Evolutionary conservation across 2,888 invertebrate species (phyloP), one percentile per base, ranked within the genome.

Genomic region (Trachelus tabidus): DNA sequence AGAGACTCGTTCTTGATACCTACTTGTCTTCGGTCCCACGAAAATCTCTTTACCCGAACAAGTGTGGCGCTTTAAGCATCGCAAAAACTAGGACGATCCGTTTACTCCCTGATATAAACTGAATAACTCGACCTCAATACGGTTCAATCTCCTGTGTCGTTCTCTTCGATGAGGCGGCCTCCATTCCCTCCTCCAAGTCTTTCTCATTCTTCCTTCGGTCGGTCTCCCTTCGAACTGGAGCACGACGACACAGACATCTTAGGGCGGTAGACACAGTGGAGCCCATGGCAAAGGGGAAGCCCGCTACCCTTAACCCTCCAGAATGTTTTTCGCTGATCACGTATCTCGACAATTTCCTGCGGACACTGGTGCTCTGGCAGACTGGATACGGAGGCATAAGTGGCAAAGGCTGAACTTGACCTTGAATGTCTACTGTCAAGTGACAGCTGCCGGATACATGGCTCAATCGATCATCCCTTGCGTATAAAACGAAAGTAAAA

Each of bases 51-150:
- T 56, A 56, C 23, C 56, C 23, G 56, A 15, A 56, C 56, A 56
- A 56, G 56, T 56, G 23, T 9, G 56, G 56, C 56, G 56, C 56
- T 56, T 56, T 23, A 56, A 23, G 56, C 56, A 23, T 9, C 56
- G 56, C 12, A 31, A 71, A 11, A 71, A 71, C 71, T 71, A 33
- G 71, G 12, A 33, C 71, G 33, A 31, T 31, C 31, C 71, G 71
- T 71, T 71, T 33, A 31, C 12, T 31, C 71, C 31, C 12, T 71
- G 71, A 71, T 71, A 71, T 71, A 71, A 71, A 71, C 71, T 33
- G 15, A 71, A 71, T 71, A 71, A 71, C 71, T 71, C 33, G 71
- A 71, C 71, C 71, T 33, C 71, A 71, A 71, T 71, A 30, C 31
- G 71, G 33, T 15, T 71, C 71, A 33, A 71, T 71, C 71, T 71